These are phyloP conservation scores for Neotoma lepida DNA, from an alignment of 2,113 vertebrate species.

Conservation along the genomic window DNA sequence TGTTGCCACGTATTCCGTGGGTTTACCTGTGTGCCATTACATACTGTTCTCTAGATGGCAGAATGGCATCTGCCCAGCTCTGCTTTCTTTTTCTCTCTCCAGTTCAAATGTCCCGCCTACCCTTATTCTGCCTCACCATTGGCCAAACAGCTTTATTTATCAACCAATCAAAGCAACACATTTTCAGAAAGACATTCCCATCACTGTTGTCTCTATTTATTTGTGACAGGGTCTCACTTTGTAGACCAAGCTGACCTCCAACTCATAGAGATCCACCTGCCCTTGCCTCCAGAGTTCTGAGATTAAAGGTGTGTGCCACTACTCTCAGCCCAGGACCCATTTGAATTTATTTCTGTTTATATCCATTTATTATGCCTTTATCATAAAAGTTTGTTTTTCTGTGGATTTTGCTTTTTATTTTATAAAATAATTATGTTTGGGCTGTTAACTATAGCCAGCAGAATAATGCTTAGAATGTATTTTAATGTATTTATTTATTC, in stretches of 20 bases:
- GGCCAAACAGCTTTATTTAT: too few species aligned
- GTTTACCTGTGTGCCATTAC: too few species aligned
- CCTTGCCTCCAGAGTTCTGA: background rate
- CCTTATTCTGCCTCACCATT: too few species aligned
- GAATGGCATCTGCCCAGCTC: too few species aligned
- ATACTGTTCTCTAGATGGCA: too few species aligned
- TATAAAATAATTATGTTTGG: conserved; percentile 5
- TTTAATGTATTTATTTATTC: background rate
- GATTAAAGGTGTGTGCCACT: background rate
- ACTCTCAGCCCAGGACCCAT: background rate
- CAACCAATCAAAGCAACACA: too few species aligned
- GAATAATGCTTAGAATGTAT: background rate
- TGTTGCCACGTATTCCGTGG: too few species aligned
- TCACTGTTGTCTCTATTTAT: background rate
- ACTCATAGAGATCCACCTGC: background rate
- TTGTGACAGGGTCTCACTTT: background rate
- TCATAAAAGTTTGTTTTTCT: background rate
- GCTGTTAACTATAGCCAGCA: background rate
- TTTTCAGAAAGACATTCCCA: too few species aligned
- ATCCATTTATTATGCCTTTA: background rate
- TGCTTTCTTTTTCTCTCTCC: too few species aligned
- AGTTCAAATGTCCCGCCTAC: too few species aligned
- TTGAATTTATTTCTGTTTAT: background rate
- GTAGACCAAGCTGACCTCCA: background rate
- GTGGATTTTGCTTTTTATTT: background rate